Evolutionary conservation across 2,797 vertebrate species (phyloP).

Genomic region (Synaphobranchus kaupii): DNA sequence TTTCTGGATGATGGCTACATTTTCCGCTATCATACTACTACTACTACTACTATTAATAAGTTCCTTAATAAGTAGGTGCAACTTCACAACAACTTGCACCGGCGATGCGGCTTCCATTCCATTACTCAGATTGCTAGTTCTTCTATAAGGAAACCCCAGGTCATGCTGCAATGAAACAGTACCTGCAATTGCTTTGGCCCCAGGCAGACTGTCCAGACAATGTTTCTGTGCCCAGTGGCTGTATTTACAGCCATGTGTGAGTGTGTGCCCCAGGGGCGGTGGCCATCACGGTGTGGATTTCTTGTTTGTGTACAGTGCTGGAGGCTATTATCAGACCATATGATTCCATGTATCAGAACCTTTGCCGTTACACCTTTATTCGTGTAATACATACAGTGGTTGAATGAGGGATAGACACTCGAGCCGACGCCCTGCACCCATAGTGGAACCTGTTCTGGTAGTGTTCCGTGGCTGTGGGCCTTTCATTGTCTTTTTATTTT

Average conservation of each 20-base stretch:
- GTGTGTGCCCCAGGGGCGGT: not conserved
- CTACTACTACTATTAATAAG: not conserved
- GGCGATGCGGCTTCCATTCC: not conserved
- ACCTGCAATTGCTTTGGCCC: not conserved
- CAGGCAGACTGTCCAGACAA: not conserved
- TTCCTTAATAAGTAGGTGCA: not conserved
- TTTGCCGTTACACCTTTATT: not conserved
- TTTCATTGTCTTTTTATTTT: not conserved
- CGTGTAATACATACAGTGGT: not conserved
- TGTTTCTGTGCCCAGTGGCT: not conserved
- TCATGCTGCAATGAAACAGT: not conserved
- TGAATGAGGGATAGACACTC: not conserved
- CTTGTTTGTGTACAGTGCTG: not conserved
- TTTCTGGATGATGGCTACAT: no score
- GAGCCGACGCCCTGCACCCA: not conserved
- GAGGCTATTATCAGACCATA: not conserved
- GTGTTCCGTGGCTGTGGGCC: not conserved
- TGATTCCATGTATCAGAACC: not conserved
- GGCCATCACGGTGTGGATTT: not conserved
- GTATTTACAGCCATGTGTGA: not conserved
- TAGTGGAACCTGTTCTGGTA: not conserved
- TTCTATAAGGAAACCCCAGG: not conserved
- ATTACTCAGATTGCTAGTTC: not conserved
- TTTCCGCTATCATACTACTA: no score
- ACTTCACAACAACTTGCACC: not conserved